Conservation (phyloP, 23 tunicate genomes). For the Aplidium turbinatum region DNA sequence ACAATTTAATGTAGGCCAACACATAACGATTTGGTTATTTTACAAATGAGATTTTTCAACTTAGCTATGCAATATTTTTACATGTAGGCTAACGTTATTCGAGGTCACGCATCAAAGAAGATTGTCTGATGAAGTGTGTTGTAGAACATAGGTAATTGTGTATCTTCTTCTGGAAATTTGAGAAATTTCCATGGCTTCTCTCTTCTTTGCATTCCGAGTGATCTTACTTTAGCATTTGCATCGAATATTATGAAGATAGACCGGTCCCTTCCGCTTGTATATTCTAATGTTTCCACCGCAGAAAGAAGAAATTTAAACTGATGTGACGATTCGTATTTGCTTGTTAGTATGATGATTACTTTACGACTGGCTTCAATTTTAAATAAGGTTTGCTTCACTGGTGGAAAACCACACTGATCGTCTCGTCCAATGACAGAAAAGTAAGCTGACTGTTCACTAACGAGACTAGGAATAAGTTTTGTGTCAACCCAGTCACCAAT, state of each 20-base stretch:
- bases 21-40: too few relatives aligned
- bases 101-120: too few relatives aligned
- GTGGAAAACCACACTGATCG: slow-evolving; percentile 31
- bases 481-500: neutral
- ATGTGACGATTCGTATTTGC: neutral
- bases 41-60: too few relatives aligned
- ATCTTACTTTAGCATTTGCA: too few relatives aligned
- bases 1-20: too few relatives aligned
- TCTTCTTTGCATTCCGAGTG: too few relatives aligned
- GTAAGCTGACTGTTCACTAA: neutral
- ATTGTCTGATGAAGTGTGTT: too few relatives aligned
- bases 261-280: slow-evolving; percentile 1
- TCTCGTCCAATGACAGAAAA: neutral
- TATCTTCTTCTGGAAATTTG: too few relatives aligned
- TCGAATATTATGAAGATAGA: slow-evolving; percentile 13
- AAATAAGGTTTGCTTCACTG: slow-evolving; percentile 5
- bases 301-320: slow-evolving; percentile 12
- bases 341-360: slow-evolving; percentile 13
- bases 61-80: too few relatives aligned
- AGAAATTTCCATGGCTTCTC: too few relatives aligned
- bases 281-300: slow-evolving; percentile 8
- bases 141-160: too few relatives aligned
- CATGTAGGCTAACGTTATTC: too few relatives aligned
- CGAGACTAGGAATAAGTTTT: neutral
- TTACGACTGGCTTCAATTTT: slow-evolving; percentile 27